These are phyloP conservation scores for Podargus strigoides DNA, from an alignment of 2,797 vertebrate genomes.

Conservation along the genomic window DNA sequence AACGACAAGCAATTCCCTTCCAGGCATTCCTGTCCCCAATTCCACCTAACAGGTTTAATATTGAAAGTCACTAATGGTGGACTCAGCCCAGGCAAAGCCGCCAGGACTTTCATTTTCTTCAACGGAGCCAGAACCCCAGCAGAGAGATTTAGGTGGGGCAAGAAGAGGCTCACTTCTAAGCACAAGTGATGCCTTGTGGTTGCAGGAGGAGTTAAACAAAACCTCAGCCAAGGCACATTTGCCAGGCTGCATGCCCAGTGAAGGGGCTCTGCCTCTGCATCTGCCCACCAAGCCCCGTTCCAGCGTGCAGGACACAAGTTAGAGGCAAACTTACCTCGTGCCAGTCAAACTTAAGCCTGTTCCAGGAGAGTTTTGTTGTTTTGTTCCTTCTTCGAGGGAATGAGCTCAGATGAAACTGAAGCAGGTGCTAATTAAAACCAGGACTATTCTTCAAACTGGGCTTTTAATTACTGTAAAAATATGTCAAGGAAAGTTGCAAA, in stretches of 20 bases:
- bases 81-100: not conserved
- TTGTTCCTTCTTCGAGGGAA: constrained; percentile 7
- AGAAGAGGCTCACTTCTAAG: not conserved
- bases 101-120: not conserved
- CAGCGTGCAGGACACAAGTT: not conserved
- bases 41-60: not conserved
- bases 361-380: constrained; percentile 6
- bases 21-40: not conserved
- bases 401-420: constrained; percentile 60
- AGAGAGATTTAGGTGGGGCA: not conserved
- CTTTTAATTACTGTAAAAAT: constrained; percentile 63
- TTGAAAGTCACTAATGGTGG: not conserved
- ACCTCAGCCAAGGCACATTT: accelerated
- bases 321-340: not conserved
- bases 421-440: constrained; percentile 65
- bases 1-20: not conserved
- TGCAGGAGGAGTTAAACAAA: not conserved
- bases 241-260: not conserved
- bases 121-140: not conserved
- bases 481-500: constrained; percentile 55
- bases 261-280: not conserved
- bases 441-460: constrained; percentile 15
- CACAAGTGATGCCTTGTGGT: accelerated
- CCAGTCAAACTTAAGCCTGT: not conserved
- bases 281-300: not conserved